These are phyloP conservation scores for Automeris io DNA, from an alignment of 2,888 invertebrate species.

Conservation along the genomic window DNA sequence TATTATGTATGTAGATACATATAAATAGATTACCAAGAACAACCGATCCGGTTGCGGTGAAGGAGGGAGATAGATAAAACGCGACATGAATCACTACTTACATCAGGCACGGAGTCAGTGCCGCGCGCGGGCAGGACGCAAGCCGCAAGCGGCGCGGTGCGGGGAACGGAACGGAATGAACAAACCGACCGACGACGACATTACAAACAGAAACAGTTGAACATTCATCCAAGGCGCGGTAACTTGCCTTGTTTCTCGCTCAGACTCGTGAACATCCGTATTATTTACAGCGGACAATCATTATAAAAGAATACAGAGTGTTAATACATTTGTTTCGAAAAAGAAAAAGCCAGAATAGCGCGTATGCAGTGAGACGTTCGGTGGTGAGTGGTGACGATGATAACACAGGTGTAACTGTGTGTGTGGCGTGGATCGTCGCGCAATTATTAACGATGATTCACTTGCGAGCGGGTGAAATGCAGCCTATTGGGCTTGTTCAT, in stretches of 20 bases:
- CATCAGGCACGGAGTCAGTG: constrained; percentile 58
- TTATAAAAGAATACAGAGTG: constrained; percentile 39
- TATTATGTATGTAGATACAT: constrained; percentile 59
- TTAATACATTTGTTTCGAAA: constrained; percentile 34
- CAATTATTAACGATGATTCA: constrained; percentile 77
- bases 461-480: constrained; percentile 75
- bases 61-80: constrained; percentile 76
- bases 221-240: constrained; percentile 65
- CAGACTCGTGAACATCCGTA: constrained; percentile 31
- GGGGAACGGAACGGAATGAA: constrained; percentile 58
- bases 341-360: constrained; percentile 33
- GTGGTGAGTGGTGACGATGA: constrained; percentile 27
- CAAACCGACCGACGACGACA: constrained; percentile 62
- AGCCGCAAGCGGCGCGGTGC: constrained; percentile 42
- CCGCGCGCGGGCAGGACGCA: constrained; percentile 44
- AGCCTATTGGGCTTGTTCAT: constrained; percentile 74
- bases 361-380: constrained; percentile 25
- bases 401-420: constrained; percentile 59
- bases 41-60: constrained; percentile 75
- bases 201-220: constrained; percentile 73
- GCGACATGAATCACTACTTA: constrained; percentile 76
- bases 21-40: constrained; percentile 75
- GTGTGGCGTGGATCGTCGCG: constrained; percentile 72
- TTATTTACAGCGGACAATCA: constrained; percentile 28
- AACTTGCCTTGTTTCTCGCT: constrained; percentile 49